Conservation (phyloP, 2,797 vertebrate genomes). For the Carcharodon carcharias region DNA sequence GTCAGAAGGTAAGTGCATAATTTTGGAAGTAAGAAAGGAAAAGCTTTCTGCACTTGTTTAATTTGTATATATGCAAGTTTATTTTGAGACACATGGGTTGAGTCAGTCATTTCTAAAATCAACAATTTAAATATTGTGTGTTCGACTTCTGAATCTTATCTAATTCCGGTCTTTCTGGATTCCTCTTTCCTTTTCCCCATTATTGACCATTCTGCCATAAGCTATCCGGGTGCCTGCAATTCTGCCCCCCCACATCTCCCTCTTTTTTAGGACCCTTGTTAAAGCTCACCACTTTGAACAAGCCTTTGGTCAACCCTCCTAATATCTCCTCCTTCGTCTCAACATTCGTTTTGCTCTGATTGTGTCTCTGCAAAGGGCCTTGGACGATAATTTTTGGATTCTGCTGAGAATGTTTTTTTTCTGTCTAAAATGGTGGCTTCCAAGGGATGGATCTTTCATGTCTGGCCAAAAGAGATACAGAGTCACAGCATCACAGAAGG, state of each 20-base stretch:
- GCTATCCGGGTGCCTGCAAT: background rate
- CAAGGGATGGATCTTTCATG: background rate
- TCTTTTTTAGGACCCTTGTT: background rate
- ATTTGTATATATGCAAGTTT: background rate
- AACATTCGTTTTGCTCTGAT: background rate
- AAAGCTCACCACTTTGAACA: background rate
- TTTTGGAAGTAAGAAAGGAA: background rate
- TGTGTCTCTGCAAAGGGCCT: background rate
- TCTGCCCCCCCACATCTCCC: background rate
- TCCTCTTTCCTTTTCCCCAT: background rate
- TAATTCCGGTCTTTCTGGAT: background rate
- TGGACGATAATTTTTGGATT: background rate
- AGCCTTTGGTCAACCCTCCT: background rate
- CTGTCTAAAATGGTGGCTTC: background rate
- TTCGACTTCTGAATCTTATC: background rate
- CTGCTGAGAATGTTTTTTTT: background rate
- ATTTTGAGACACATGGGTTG: background rate
- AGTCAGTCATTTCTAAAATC: background rate
- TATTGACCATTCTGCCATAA: background rate
- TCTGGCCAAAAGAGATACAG: background rate
- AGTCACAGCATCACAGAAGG: background rate
- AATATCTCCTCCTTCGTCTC: background rate
- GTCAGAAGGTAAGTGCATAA: background rate
- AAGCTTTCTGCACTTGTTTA: background rate
- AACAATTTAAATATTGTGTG: background rate